Evolutionary conservation across 2,888 invertebrate species (phyloP).

Genomic region (Holacanthella duospinosa): DNA sequence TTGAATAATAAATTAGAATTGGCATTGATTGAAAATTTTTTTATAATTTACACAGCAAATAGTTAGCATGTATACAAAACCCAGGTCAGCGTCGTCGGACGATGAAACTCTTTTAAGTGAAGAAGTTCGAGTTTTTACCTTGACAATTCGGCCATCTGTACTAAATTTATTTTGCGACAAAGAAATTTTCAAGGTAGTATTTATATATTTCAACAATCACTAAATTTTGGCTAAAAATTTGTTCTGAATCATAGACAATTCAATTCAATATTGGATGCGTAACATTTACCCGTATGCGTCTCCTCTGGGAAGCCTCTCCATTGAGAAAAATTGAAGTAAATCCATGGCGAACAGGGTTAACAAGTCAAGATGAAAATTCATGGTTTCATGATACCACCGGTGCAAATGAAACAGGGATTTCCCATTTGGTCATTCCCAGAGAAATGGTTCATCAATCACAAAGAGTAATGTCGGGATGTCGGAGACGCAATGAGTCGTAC

Average conservation of each 20-base stretch:
- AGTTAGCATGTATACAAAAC: too few species aligned
- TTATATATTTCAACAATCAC: background rate
- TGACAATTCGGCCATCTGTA: constrained; percentile 32
- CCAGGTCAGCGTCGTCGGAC: too few species aligned
- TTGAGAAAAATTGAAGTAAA: constrained; percentile 12
- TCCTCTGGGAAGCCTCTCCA: constrained; percentile 21
- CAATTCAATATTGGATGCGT: constrained; percentile 32
- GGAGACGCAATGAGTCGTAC: background rate
- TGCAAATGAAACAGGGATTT: background rate
- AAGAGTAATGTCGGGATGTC: constrained; percentile 11
- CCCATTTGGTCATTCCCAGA: constrained; percentile 10
- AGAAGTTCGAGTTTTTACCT: constrained; percentile 21
- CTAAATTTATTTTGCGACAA: constrained; percentile 26
- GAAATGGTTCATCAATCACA: constrained; percentile 10
- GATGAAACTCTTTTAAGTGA: too few species aligned
- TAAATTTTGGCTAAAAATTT: constrained; percentile 4
- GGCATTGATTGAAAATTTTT: background rate
- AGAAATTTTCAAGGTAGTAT: constrained; percentile 25
- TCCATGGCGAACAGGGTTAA: background rate
- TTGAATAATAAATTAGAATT: too few species aligned
- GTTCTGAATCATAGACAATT: constrained; percentile 15
- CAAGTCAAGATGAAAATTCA: background rate
- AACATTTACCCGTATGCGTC: constrained; percentile 23
- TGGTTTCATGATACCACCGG: constrained; percentile 2
- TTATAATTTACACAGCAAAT: too few species aligned